Base-by-base conservation (phyloP, 2,888 invertebrate genomes). In the Carpatolechia fugitivella region DNA sequence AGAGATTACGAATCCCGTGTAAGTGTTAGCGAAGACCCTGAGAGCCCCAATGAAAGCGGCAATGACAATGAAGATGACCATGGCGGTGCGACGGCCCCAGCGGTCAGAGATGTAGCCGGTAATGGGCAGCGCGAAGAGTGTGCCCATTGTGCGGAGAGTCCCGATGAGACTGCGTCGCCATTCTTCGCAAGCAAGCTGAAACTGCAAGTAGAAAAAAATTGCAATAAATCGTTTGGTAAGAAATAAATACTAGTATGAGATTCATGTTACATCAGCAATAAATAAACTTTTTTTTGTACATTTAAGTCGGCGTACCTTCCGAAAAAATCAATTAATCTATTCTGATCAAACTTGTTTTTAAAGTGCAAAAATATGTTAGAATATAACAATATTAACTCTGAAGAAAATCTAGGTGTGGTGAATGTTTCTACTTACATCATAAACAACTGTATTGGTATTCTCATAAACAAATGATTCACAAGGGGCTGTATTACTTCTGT, bases 121-220 rank as follows among this genome's bases (percentile, higher is more conserved):
- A 61, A 94, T 82, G n/a, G 94, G 93, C 58, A 94, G 84, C 1
- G 94, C 94, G 48, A 92, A 74, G 64, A 95, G 91, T 56, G 93
- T 93, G 18, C 95, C 95, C 31, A 93, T 64, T 49, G 93, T 94
- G 59, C 94, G 92, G 1, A 94, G 78, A 0, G 95, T 93, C 0
- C 95, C 95, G 33, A 95, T 93, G 54, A 95, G 69, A 0, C 94
- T 91, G 18, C 95, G 83, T 60, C 92, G 93, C 95, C 95, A 95
- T 87, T 85, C 90, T 16, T 92, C 90, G 64, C 94, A 94, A 1
- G 91, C 92, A n/a, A 94, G 71, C 24, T 79, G 82, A 68, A 91
- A 94, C 94, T 94, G 74, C 1, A 49, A 49, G 18, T 8, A 14
- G 13, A 24, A 44, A 1, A 24, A 11, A 18, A 8, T 6, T 13